phyloP scores from a whole-genome alignment of 1,140 invertebrate species.

The Olivierus martensii region DNA sequence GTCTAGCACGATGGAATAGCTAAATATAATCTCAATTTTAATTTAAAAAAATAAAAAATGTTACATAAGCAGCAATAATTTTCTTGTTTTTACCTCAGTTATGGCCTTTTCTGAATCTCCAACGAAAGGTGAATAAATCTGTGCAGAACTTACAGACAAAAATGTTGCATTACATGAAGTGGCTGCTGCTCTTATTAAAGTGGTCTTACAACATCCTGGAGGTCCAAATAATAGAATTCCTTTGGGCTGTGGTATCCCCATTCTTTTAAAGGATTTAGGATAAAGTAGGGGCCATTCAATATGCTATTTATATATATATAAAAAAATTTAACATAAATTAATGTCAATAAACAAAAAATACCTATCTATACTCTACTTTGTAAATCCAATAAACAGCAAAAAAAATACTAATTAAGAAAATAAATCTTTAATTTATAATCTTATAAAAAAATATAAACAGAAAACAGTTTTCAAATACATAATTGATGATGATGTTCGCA shows the following conservation, averaged over 20 bases:
- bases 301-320: too few species aligned
- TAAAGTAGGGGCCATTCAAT: constrained; percentile 36
- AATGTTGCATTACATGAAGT: constrained; percentile 44
- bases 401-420: too few species aligned
- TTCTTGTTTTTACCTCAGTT: constrained; percentile 26
- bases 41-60: constrained; percentile 1
- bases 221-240: constrained; percentile 57
- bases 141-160: constrained; percentile 44
- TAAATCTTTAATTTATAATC: too few species aligned
- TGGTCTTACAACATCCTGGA: constrained; percentile 60
- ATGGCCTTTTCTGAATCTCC: constrained; percentile 48
- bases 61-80: not conserved
- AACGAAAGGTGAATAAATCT: constrained; percentile 50
- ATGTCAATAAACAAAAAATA: too few species aligned
- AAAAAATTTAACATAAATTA: too few species aligned
- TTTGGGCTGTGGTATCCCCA: constrained; percentile 32
- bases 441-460: too few species aligned
- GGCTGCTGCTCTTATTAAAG: constrained; percentile 48
- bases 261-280: constrained; percentile 30
- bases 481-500: too few species aligned
- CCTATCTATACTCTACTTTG: too few species aligned
- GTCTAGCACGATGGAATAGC: constrained; percentile 48
- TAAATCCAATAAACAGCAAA: too few species aligned
- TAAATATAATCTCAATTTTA: constrained; percentile 19
- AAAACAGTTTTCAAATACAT: too few species aligned